Conservation (phyloP, 2,113 vertebrate genomes). For the Myodes glareolus region DNA sequence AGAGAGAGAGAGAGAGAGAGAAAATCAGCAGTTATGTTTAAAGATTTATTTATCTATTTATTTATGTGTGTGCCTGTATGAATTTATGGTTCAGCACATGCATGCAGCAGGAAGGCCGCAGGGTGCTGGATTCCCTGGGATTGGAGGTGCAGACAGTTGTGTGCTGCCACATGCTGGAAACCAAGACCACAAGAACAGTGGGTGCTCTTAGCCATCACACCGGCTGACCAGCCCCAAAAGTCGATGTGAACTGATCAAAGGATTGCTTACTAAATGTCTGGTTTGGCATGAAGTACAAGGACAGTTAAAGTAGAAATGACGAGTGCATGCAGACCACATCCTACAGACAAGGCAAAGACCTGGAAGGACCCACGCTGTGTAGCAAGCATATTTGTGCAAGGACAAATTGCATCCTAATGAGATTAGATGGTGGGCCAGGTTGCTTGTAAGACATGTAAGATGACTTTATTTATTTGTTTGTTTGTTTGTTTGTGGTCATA, state of each 20-base stretch:
- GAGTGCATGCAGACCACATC: background rate
- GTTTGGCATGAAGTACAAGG: background rate
- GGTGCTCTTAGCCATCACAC: background rate
- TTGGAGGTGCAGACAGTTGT: background rate
- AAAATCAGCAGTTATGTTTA: background rate
- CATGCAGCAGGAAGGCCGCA: background rate
- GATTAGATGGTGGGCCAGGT: background rate
- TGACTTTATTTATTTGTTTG: too few relatives aligned
- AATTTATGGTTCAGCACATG: background rate
- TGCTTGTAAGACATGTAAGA: background rate
- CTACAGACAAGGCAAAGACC: background rate
- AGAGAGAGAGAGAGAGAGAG: background rate
- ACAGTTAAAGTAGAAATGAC: background rate
- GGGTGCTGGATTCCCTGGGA: background rate
- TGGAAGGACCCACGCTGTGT: background rate
- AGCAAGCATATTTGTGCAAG: background rate
- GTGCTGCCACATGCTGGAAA: background rate
- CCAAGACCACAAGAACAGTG: background rate
- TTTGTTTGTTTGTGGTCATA: too few relatives aligned
- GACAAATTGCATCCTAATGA: rapidly evolving
- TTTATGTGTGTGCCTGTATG: background rate
- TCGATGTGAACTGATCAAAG: background rate
- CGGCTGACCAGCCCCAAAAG: background rate
- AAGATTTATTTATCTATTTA: background rate
- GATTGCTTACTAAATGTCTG: background rate